A percentile compares a stretch with the other conserved stretches of the same genome.
Evolutionary conservation across 2,888 invertebrate species (phyloP).

Genomic region (Hypsopygia costalis): DNA sequence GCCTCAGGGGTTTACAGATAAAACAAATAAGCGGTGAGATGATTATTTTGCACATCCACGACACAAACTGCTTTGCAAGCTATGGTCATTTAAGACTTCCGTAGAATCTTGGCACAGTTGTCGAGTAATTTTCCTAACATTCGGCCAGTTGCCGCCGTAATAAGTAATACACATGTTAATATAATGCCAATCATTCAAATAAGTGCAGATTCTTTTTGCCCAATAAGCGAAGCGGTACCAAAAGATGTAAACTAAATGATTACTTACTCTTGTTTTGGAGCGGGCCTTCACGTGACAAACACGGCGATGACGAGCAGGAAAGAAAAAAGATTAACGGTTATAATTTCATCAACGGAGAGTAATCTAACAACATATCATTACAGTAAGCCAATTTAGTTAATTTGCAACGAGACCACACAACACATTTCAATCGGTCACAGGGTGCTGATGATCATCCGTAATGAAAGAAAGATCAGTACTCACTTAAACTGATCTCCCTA

Average conservation of each 20-base stretch:
- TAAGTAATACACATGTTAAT: constrained; percentile 27
- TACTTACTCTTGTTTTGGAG: constrained; percentile 86
- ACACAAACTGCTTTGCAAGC: constrained; percentile 57
- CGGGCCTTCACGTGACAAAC: constrained; percentile 79
- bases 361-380: constrained; percentile 31
- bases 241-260: constrained; percentile 26
- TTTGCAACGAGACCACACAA: constrained; percentile 27
- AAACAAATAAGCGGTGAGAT: constrained; percentile 60
- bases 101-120: constrained; percentile 37
- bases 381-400: constrained; percentile 46
- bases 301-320: constrained; percentile 59
- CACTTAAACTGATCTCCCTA: constrained; percentile 41
- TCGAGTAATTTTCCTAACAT: constrained; percentile 10
- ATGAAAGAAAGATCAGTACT: constrained; percentile 47
- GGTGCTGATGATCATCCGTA: constrained; percentile 12
- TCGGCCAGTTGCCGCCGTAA: not conserved
- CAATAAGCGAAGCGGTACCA: constrained; percentile 58
- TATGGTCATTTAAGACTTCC: constrained; percentile 30
- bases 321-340: constrained; percentile 59
- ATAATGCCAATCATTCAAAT: constrained; percentile 56
- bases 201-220: constrained; percentile 44
- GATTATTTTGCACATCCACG: constrained; percentile 63
- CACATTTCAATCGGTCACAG: constrained; percentile 20
- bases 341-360: constrained; percentile 32
- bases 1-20: constrained; percentile 16